phyloP scores from a whole-genome alignment of 2,888 invertebrate genomes.

The Drepanosiphum platanoidis region DNA sequence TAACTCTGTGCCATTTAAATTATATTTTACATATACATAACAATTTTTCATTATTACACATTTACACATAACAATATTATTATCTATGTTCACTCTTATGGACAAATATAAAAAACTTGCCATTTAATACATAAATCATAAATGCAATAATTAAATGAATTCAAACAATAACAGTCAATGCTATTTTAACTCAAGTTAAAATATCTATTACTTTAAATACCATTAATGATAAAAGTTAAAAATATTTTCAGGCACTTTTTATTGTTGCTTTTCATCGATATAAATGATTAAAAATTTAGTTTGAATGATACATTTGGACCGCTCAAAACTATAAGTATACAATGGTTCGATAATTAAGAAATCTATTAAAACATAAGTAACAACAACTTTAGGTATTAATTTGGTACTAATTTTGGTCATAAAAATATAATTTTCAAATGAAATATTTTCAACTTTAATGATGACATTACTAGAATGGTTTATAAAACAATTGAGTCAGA shows the following conservation, averaged over 20 bases:
- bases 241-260: too few relatives aligned
- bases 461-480: not conserved
- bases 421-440: not conserved
- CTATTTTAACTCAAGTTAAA: not conserved
- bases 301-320: too few relatives aligned
- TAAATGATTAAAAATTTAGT: not conserved
- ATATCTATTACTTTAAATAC: not conserved
- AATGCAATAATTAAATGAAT: not conserved
- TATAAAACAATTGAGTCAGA: too few relatives aligned
- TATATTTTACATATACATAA: not conserved
- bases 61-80: conserved; percentile 17
- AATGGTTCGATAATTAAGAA: not conserved
- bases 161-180: not conserved
- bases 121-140: not conserved
- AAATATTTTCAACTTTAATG: not conserved
- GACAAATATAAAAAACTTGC: conserved; percentile 3
- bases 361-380: not conserved
- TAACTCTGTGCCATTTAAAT: not conserved
- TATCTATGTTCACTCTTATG: not conserved
- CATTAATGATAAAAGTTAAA: not conserved
- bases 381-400: not conserved
- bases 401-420: not conserved
- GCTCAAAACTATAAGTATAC: not conserved
- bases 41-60: conserved; percentile 9
- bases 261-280: not conserved